Conservation (phyloP, 2,888 invertebrate genomes). For the Xiphydria camelus region DNA sequence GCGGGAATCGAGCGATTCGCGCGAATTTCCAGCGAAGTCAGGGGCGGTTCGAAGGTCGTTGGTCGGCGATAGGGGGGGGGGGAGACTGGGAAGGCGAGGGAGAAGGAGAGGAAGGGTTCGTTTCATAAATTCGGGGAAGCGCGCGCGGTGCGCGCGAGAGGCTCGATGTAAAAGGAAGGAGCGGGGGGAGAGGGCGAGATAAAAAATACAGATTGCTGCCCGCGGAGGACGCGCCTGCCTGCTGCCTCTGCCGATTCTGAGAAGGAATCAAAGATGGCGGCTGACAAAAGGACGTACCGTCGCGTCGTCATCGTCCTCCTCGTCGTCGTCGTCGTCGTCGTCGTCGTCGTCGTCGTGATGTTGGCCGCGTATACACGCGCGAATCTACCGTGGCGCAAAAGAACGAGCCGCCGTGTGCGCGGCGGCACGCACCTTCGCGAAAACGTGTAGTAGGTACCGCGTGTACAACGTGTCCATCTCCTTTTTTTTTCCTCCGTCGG, state of each 20-base stretch:
- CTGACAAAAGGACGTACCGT: constrained; percentile 41
- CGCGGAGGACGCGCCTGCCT: constrained; percentile 17
- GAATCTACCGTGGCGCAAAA: constrained; percentile 11
- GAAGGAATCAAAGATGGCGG: constrained; percentile 47
- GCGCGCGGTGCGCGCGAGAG: constrained; percentile 9
- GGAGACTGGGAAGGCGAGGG: constrained; percentile 3
- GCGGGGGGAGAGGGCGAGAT: constrained; percentile 11
- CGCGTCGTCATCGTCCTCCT: too few relatives aligned
- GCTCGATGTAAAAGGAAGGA: constrained; percentile 20
- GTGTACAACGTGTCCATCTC: too few relatives aligned
- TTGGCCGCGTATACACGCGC: neutral
- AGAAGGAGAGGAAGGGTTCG: constrained; percentile 16
- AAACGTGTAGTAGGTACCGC: too few relatives aligned
- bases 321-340: neutral
- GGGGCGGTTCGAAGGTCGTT: neutral
- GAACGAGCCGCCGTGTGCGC: too few relatives aligned
- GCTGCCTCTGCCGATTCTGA: constrained; percentile 38
- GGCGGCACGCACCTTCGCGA: too few relatives aligned
- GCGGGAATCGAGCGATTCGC: neutral
- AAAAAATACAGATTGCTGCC: constrained; percentile 29
- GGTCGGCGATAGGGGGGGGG: neutral
- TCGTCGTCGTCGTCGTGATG: neutral
- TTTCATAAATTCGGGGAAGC: constrained; percentile 36
- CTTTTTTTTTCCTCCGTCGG: too few relatives aligned
- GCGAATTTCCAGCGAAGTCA: neutral